A percentile compares a stretch with the other conserved stretches of the same genome.
phyloP scores from a whole-genome alignment of 2,113 vertebrate species.

The Ramphastos sulfuratus region DNA sequence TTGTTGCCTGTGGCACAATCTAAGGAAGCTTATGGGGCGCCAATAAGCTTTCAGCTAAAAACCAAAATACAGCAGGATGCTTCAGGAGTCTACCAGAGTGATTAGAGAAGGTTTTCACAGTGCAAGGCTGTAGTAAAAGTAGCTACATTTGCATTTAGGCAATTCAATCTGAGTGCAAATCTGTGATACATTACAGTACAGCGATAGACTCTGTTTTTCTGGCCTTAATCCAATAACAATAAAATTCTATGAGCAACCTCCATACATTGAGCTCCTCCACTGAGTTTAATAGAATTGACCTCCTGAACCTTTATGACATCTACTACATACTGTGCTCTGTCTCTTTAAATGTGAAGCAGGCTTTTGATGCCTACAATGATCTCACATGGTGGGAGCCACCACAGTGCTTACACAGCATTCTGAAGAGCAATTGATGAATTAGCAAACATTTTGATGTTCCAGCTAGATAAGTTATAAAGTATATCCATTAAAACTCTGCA shows the following conservation, averaged over 20 bases:
- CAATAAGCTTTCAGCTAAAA: conserved; percentile 10
- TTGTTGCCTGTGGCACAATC: background rate
- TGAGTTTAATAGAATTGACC: conserved; percentile 63
- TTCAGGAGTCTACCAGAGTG: conserved; percentile 23
- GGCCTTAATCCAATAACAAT: conserved; percentile 68
- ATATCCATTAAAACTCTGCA: background rate
- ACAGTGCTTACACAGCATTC: background rate
- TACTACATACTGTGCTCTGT: background rate
- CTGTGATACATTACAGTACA: conserved; percentile 63
- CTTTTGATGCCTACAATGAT: background rate
- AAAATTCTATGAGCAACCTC: conserved; percentile 57
- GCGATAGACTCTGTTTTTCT: conserved; percentile 66
- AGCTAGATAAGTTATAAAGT: background rate
- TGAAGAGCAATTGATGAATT: background rate
- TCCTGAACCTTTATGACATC: conserved; percentile 42
- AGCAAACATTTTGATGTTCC: background rate
- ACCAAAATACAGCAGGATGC: conserved; percentile 14
- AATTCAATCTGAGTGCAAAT: conserved; percentile 40
- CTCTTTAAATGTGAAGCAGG: background rate
- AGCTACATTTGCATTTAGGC: conserved; percentile 55
- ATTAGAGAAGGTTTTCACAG: conserved; percentile 35
- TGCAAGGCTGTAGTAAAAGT: conserved; percentile 15
- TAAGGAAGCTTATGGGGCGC: background rate
- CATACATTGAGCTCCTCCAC: conserved; percentile 36
- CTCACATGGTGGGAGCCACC: background rate